These are phyloP conservation scores for Rhopalosiphum padi DNA, from an alignment of 1,140 invertebrate genomes.

Conservation along the genomic window DNA sequence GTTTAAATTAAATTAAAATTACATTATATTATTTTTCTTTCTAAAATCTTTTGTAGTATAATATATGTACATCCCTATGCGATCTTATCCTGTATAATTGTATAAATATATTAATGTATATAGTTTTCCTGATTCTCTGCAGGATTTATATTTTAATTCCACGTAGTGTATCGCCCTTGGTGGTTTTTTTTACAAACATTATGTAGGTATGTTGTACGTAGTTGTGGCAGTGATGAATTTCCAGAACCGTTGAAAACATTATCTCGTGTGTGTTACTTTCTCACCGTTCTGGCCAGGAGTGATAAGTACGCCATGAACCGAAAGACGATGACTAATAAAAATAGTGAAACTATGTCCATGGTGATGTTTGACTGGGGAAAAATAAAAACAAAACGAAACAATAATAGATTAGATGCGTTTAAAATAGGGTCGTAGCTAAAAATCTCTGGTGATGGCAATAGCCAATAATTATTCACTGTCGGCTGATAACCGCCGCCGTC, in stretches of 20 bases:
- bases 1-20: background rate
- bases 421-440: background rate
- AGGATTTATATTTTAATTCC: background rate
- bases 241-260: background rate
- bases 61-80: background rate
- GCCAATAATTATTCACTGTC: background rate
- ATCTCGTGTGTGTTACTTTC: conserved; percentile 46
- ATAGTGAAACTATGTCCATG: conserved; percentile 75
- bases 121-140: background rate
- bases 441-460: background rate
- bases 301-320: conserved; percentile 74
- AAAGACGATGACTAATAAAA: conserved; percentile 77
- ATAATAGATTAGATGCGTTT: background rate
- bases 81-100: background rate
- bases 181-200: background rate
- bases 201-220: background rate
- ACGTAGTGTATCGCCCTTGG: background rate
- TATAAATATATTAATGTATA: background rate
- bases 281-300: conserved; percentile 59
- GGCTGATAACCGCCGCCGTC: background rate
- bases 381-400: conserved; percentile 56
- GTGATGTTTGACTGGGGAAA: conserved; percentile 73
- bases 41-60: background rate
- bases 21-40: background rate
- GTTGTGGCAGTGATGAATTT: background rate